Conservation (phyloP, 1,140 invertebrate genomes). For the Alviniconcha marisindica region DNA sequence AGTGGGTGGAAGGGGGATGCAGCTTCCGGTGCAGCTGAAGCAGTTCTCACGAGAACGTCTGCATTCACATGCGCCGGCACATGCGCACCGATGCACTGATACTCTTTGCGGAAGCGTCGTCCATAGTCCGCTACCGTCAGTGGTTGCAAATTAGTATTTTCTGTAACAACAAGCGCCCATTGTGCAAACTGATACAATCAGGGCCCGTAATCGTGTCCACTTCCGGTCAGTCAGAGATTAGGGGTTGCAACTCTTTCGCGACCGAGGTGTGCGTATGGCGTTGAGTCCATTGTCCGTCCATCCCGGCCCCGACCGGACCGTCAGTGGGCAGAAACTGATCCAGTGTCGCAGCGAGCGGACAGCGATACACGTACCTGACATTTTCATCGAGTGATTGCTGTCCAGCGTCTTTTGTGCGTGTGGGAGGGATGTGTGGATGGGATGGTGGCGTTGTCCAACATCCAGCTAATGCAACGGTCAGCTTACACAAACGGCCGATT, state of each 20-base stretch:
- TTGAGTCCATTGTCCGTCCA: no score
- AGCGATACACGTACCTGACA: no score
- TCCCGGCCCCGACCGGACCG: no score
- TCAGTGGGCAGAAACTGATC: no score
- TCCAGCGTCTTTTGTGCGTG: no score
- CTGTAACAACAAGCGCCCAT: conserved; percentile 3
- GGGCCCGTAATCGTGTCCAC: conserved; percentile 20
- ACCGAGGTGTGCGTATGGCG: background rate
- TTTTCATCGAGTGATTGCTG: no score
- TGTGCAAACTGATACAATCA: conserved; percentile 24
- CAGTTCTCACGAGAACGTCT: background rate
- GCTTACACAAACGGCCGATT: no score
- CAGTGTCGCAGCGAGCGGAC: no score
- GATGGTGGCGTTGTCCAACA: no score
- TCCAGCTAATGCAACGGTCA: no score
- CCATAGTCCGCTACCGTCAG: background rate
- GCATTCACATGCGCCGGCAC: background rate
- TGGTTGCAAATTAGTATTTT: background rate
- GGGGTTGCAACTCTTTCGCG: conserved; percentile 8
- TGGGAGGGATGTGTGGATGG: no score
- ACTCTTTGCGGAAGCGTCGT: background rate
- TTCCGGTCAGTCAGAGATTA: background rate
- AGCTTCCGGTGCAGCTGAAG: background rate
- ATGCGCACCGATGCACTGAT: background rate
- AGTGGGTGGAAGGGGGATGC: no score